phyloP scores from a whole-genome alignment of 2,113 vertebrate genomes.

The Phocoena phocoena region DNA sequence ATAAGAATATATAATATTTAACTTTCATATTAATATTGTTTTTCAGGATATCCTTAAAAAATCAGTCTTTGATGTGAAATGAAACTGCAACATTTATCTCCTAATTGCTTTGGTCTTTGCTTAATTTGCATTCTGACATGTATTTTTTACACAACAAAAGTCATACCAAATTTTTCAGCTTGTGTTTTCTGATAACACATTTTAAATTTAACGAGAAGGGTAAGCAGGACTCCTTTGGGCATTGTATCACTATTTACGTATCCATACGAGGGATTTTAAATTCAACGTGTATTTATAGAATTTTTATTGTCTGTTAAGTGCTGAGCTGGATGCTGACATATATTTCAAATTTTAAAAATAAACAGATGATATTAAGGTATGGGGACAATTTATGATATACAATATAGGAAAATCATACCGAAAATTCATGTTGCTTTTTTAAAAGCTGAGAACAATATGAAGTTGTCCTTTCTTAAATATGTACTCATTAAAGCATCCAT shows the following conservation, averaged over 20 bases:
- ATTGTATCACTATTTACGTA: background rate
- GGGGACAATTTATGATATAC: background rate
- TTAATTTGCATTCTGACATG: conserved; percentile 7
- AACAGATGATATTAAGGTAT: background rate
- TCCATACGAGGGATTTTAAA: background rate
- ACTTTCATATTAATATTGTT: background rate
- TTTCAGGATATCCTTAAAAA: background rate
- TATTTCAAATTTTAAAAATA: background rate
- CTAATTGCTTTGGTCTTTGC: background rate
- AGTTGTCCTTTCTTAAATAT: background rate
- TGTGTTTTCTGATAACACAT: background rate
- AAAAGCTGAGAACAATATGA: background rate
- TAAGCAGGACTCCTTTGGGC: background rate
- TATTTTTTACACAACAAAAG: background rate
- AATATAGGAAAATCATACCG: background rate
- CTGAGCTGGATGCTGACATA: background rate
- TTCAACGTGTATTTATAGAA: background rate
- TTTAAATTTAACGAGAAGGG: background rate
- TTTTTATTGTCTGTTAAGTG: background rate
- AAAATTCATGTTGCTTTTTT: conserved; percentile 23
- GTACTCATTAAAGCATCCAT: background rate
- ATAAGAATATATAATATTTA: background rate
- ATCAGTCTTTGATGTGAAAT: background rate
- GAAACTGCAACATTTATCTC: background rate
- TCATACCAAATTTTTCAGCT: background rate